These are phyloP conservation scores for Agrypnus murinus DNA, from an alignment of 2,888 invertebrate species.

Conservation along the genomic window DNA sequence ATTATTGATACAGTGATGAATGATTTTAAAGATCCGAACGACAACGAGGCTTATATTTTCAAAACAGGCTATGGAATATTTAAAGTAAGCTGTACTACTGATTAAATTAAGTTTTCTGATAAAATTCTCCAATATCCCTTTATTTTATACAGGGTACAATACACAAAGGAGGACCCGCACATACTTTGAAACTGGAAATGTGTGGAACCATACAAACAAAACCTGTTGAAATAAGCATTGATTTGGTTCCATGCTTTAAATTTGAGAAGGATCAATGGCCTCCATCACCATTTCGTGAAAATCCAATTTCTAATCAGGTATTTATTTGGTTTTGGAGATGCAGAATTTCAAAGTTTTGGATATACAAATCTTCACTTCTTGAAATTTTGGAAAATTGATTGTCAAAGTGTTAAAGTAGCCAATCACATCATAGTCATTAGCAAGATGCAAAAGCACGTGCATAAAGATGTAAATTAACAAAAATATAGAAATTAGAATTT, in stretches of 20 bases:
- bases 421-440: too few species aligned
- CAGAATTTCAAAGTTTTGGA: too few species aligned
- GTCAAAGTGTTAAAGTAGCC: too few species aligned
- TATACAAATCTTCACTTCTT: too few species aligned
- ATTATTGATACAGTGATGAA: constrained; percentile 71
- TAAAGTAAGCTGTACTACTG: too few species aligned
- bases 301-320: background rate
- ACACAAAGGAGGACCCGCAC: constrained; percentile 74
- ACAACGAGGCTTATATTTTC: background rate
- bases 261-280: constrained; percentile 63
- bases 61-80: constrained; percentile 22
- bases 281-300: background rate
- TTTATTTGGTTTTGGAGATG: too few species aligned
- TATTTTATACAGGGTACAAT: constrained; percentile 67
- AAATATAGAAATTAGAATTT: too few species aligned
- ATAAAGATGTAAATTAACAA: too few species aligned
- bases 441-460: too few species aligned
- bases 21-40: constrained; percentile 57
- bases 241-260: constrained; percentile 67
- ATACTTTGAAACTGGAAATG: constrained; percentile 71
- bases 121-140: too few species aligned
- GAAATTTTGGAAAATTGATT: too few species aligned
- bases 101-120: too few species aligned
- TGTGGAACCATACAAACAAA: constrained; percentile 36
- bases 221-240: constrained; percentile 71